These are phyloP conservation scores for Mizuhopecten yessoensis DNA, from an alignment of 1,140 invertebrate species.

Conservation along the genomic window DNA sequence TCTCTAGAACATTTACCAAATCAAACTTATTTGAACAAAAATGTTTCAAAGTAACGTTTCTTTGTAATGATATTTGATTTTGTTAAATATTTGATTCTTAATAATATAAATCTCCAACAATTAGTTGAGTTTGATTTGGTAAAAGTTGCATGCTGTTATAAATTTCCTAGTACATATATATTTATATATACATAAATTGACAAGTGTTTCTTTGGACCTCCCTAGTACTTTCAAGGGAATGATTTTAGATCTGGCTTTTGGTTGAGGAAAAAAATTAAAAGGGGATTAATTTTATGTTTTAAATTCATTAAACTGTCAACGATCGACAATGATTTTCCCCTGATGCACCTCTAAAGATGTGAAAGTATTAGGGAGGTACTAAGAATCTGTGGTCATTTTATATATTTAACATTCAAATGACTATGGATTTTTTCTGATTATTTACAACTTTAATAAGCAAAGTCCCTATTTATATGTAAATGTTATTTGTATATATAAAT, in stretches of 20 bases:
- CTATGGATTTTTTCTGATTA: neutral
- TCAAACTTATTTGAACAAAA: neutral
- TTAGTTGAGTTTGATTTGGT: neutral
- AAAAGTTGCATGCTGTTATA: neutral
- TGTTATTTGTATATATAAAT: neutral
- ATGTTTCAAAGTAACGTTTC: neutral
- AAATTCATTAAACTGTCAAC: too few species aligned
- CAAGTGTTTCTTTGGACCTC: too few species aligned
- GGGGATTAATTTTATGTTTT: too few species aligned
- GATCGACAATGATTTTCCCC: too few species aligned
- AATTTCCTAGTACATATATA: neutral
- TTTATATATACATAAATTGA: neutral
- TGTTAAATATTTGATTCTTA: neutral
- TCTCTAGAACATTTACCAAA: neutral
- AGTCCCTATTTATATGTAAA: neutral
- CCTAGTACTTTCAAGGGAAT: too few species aligned
- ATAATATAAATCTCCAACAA: neutral
- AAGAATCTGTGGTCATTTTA: too few species aligned
- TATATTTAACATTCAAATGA: too few species aligned
- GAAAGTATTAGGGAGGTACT: too few species aligned
- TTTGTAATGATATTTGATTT: neutral
- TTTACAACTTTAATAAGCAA: neutral
- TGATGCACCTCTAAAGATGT: too few species aligned
- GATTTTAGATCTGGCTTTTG: too few species aligned
- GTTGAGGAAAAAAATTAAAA: too few species aligned